Conservation (phyloP, 1,140 invertebrate species). For the Bombyx mandarina region DNA sequence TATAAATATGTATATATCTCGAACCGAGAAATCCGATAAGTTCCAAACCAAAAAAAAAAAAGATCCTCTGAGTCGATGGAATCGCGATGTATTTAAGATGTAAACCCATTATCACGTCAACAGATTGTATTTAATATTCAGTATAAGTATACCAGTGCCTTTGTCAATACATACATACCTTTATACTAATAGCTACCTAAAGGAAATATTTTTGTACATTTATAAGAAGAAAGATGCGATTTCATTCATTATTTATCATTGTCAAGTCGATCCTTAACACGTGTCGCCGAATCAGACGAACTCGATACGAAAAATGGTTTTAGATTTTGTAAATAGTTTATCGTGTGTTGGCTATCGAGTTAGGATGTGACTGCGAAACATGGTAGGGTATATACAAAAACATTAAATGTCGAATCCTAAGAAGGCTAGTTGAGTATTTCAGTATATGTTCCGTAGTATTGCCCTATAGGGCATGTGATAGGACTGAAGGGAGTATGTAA, state of each 20-base stretch:
- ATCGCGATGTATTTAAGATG: slow-evolving; percentile 40
- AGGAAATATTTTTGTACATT: slow-evolving; percentile 65
- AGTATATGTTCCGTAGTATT: slow-evolving; percentile 52
- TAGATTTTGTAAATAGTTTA: too few species aligned
- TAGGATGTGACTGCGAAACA: slow-evolving; percentile 9
- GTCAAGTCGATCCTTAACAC: slow-evolving; percentile 18
- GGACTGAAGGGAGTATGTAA: slow-evolving; percentile 47
- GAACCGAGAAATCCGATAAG: slow-evolving; percentile 52
- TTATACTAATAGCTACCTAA: slow-evolving; percentile 43
- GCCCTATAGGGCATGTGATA: slow-evolving; percentile 59
- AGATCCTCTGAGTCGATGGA: slow-evolving; percentile 46
- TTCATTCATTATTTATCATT: slow-evolving; percentile 30
- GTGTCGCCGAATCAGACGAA: slow-evolving; percentile 18
- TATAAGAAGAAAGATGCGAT: slow-evolving; percentile 44
- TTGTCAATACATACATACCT: slow-evolving; percentile 66
- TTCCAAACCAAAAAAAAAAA: slow-evolving; percentile 61
- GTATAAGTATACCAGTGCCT: slow-evolving; percentile 64
- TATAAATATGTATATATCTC: slow-evolving; percentile 59
- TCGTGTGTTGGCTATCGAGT: background rate
- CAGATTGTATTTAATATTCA: slow-evolving; percentile 43
- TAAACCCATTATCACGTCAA: slow-evolving; percentile 16
- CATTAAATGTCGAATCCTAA: slow-evolving; percentile 32
- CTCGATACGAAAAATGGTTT: too few species aligned
- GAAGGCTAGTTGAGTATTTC: slow-evolving; percentile 50
- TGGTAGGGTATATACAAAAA: slow-evolving; percentile 24